Evolutionary conservation across 2,797 vertebrate genomes (phyloP).

Genomic region (Tokudaia tokunoshimensis): DNA sequence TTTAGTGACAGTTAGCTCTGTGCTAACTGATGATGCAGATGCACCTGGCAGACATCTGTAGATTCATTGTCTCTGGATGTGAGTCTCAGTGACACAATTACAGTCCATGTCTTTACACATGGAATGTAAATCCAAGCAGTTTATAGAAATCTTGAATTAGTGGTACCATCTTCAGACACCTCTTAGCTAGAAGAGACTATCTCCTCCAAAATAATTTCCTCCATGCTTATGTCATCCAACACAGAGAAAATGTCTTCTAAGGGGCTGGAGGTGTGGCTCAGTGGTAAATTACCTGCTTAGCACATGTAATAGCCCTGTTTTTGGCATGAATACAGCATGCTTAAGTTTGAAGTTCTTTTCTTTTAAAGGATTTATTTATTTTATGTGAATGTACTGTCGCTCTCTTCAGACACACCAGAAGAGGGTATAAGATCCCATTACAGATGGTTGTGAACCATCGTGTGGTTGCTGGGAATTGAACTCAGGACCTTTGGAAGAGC

Average conservation of each 20-base stretch:
- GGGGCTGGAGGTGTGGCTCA: not conserved
- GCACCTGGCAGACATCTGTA: not conserved
- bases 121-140: not conserved
- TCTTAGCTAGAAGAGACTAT: not conserved
- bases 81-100: not conserved
- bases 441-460: not conserved
- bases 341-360: not conserved
- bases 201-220: not conserved
- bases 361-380: not conserved
- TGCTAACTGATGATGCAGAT: not conserved
- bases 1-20: not conserved
- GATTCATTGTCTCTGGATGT: not conserved
- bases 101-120: not conserved
- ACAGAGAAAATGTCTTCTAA: not conserved
- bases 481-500: not conserved
- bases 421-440: too few relatives aligned
- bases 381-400: not conserved
- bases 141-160: not conserved
- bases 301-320: not conserved
- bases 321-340: not conserved
- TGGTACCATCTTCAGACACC: not conserved
- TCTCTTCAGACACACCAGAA: too few relatives aligned
- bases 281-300: not conserved
- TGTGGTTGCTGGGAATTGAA: too few relatives aligned
- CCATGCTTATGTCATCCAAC: constrained; percentile 13